Evolutionary conservation across 1,140 invertebrate species (phyloP).

Genomic region (Ceratoteleas bidentatus): DNA sequence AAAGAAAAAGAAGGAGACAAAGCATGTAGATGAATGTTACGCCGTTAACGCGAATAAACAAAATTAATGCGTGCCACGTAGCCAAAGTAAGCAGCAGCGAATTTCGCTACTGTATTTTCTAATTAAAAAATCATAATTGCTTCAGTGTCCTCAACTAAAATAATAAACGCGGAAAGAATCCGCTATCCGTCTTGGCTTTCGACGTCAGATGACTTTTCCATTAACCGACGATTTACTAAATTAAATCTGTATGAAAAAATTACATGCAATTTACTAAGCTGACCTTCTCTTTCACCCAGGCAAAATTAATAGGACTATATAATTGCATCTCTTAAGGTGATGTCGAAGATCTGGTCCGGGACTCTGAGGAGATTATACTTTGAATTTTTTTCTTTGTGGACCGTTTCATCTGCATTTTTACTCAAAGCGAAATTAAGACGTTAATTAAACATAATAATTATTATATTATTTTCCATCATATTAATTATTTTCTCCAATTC

Average conservation of each 20-base stretch:
- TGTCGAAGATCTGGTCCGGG: no score
- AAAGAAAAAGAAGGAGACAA: no score
- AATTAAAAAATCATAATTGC: slow-evolving; percentile 9
- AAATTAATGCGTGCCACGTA: background rate
- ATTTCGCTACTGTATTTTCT: slow-evolving; percentile 7
- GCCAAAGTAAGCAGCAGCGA: background rate
- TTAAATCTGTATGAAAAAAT: background rate
- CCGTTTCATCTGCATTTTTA: no score
- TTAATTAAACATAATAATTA: no score
- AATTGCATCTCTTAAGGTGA: no score
- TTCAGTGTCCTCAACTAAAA: background rate
- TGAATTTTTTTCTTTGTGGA: no score
- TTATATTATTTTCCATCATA: no score
- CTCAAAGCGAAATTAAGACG: no score
- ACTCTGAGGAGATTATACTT: no score
- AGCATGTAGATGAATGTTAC: background rate
- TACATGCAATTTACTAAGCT: background rate
- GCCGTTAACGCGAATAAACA: background rate
- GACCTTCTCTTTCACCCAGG: background rate
- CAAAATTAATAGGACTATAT: no score
- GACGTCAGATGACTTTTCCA: slow-evolving; percentile 7
- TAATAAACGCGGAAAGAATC: background rate
- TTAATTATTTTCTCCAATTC: no score
- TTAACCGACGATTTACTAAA: background rate
- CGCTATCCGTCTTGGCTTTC: background rate